Conservation (phyloP, 2,113 vertebrate species). For the Boulengeromyrus knoepffleri region DNA sequence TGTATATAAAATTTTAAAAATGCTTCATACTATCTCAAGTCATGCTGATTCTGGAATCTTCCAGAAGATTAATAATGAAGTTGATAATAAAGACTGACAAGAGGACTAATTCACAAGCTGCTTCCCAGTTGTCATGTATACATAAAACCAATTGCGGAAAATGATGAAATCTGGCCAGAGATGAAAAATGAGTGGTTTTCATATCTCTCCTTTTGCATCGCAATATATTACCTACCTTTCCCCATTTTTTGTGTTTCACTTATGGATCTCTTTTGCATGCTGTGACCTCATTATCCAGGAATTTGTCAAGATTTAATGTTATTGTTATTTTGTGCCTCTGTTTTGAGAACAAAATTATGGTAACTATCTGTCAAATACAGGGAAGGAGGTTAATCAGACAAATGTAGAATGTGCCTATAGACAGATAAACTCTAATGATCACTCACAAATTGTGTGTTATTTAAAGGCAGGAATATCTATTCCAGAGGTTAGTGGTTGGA, state of each 20-base stretch:
- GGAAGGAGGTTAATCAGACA: neutral
- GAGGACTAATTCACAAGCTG: neutral
- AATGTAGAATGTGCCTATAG: neutral
- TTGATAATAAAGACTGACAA: neutral
- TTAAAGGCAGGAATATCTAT: neutral
- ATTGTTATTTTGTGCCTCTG: neutral
- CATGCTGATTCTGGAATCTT: neutral
- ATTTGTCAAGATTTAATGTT: neutral
- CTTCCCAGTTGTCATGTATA: neutral
- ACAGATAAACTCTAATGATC: neutral
- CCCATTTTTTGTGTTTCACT: neutral
- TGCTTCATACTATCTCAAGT: neutral
- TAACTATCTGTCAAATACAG: neutral
- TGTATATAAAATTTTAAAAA: neutral
- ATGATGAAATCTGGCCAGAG: neutral
- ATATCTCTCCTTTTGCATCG: neutral
- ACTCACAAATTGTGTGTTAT: neutral
- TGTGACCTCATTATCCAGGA: neutral
- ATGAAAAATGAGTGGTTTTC: neutral
- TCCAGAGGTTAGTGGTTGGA: slow-evolving; percentile 1
- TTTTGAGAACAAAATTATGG: neutral
- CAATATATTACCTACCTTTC: neutral
- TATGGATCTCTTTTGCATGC: neutral
- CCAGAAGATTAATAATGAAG: neutral
- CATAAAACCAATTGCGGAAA: neutral